Percentiles rank a stretch among this genome's conserved stretches.
Evolutionary conservation across 2,888 invertebrate species (phyloP).

Genomic region (Xanthorhoe spadicearia): DNA sequence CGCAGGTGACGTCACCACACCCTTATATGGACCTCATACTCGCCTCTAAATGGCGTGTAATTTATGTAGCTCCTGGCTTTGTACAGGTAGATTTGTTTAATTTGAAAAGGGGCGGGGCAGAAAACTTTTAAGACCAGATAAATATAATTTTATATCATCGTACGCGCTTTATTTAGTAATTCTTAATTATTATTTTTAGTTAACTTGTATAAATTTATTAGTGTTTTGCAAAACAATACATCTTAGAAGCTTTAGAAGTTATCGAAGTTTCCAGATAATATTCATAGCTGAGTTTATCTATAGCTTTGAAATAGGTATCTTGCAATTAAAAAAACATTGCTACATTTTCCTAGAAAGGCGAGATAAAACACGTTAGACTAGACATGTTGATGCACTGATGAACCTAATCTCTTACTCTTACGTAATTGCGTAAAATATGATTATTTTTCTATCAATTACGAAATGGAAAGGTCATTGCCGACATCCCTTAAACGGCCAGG

Average conservation of each 20-base stretch:
- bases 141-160: too few species aligned
- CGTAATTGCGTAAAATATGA: neutral
- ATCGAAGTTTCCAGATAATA: too few species aligned
- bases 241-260: neutral
- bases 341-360: constrained; percentile 6
- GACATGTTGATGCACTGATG: neutral
- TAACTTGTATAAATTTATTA: too few species aligned
- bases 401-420: constrained; percentile 6
- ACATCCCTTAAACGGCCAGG: constrained; percentile 7
- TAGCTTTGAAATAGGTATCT: neutral
- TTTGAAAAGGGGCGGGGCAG: constrained; percentile 5
- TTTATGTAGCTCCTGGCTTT: constrained; percentile 15
- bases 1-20: constrained; percentile 57
- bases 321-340: constrained; percentile 10
- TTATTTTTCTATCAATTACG: neutral
- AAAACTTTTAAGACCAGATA: neutral
- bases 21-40: constrained; percentile 50
- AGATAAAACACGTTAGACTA: constrained; percentile 23
- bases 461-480: constrained; percentile 6
- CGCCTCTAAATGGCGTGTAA: constrained; percentile 16
- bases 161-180: too few species aligned
- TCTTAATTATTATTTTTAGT: too few species aligned
- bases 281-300: neutral
- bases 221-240: too few species aligned
- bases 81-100: neutral